Conservation (phyloP, 2,113 vertebrate species). For the Camelus dromedarius region DNA sequence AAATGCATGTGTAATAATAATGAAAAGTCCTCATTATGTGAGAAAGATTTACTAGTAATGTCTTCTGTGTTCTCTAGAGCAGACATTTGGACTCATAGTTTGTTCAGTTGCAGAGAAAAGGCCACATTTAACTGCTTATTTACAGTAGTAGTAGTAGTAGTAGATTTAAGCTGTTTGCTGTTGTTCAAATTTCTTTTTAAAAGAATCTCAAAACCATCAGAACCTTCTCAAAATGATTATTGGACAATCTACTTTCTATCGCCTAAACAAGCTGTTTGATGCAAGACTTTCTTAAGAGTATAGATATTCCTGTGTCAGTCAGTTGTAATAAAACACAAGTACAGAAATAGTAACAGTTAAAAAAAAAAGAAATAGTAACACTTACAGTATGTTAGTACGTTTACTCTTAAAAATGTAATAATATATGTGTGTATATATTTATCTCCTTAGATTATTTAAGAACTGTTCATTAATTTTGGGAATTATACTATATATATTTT, state of each 20-base stretch:
- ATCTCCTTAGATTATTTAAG: not conserved
- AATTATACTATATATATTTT: not conserved
- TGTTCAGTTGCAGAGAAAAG: not conserved
- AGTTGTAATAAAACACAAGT: not conserved
- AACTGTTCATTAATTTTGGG: not conserved
- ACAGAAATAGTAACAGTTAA: not conserved
- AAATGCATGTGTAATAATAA: not conserved
- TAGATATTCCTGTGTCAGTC: not conserved
- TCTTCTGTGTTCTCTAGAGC: not conserved
- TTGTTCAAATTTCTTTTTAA: not conserved
- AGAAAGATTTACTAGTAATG: not conserved
- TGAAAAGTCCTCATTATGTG: not conserved
- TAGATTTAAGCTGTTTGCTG: not conserved
- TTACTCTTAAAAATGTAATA: not conserved
- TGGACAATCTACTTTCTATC: not conserved
- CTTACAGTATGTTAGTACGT: not conserved
- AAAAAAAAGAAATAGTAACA: too few relatives aligned
- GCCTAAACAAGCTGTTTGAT: not conserved
- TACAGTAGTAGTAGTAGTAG: not conserved
- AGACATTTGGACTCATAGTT: not conserved
- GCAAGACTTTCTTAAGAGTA: not conserved
- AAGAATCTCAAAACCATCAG: not conserved
- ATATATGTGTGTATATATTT: not conserved
- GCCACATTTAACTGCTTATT: not conserved
- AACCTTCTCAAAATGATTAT: not conserved